Base-by-base conservation (phyloP, 2,797 vertebrate species). In the Meda fulgida region DNA sequence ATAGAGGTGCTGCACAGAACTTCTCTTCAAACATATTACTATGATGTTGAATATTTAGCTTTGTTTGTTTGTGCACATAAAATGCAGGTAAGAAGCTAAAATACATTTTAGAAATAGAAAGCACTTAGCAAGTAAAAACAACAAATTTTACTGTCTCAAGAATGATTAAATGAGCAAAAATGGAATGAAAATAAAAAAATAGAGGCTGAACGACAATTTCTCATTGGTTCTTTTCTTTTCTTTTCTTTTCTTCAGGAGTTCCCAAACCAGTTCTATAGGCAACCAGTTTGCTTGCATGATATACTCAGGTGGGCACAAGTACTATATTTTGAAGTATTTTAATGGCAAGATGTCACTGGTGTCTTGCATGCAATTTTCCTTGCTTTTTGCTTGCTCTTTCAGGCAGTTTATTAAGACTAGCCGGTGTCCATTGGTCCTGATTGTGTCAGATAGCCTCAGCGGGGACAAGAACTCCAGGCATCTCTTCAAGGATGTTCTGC, bases 251-350 rank as follows among this genome's bases (percentile, higher is more conserved):
- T 88, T 89, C 85, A 99, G 98, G 98, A 99, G 89, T 94, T 99
- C 83, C 98, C 98, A 77, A 99, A 99, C 92, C 97, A 97, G 78
- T 99, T 99, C 94, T 99, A 97, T 94, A 93, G 96, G 88, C 96
- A 99, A 85, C 96, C 96, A 43, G 89, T 90, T 75, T 94, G 90
- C 86, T 93, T 99, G 71, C 98, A 99, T 87, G 96, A 95, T 71
- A 90, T 97, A 87, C 94, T 99, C 87, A 97, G 98, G 98, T 99
- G 78, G 95, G 95, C 40, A 10, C 8, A 43, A n/a, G 13, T 13
- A 10, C 10, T 55, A 9, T 73, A 34, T 9, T n/a, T 2, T 55
- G 10, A 53, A 73, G 26, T 26, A n/a, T 26, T 60, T 14, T 36
- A 69, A 69, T 55, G 4, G 16, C 29, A 36, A 10, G 16, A 11